Evolutionary conservation across 2,888 invertebrate genomes (phyloP).

Genomic region (Microctonus hyperodae): DNA sequence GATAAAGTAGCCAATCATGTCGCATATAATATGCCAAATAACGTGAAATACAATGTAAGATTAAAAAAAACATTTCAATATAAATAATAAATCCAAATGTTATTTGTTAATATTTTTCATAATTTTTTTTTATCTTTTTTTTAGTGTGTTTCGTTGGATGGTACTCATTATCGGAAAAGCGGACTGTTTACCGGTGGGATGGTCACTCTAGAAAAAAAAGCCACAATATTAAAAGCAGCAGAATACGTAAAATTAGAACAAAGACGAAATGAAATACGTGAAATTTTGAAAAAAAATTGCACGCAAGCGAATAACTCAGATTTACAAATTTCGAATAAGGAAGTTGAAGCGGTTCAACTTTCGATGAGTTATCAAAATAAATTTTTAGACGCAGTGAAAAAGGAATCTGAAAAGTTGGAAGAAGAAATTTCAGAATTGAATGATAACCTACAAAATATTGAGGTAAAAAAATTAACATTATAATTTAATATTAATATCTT

Average conservation of each 20-base stretch:
- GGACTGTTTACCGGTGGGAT: slow-evolving; percentile 91
- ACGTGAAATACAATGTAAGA: slow-evolving; percentile 76
- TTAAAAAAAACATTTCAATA: background rate
- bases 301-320: background rate
- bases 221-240: slow-evolving; percentile 85
- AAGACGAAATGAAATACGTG: slow-evolving; percentile 16
- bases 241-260: background rate
- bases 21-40: slow-evolving; percentile 84
- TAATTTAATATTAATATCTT: background rate
- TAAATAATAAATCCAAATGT: background rate
- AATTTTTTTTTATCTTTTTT: slow-evolving; percentile 35
- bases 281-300: background rate
- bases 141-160: slow-evolving; percentile 92
- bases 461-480: background rate
- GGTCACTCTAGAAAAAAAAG: slow-evolving; percentile 81
- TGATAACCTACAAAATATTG: slow-evolving; percentile 32
- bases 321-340: background rate
- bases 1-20: slow-evolving; percentile 94
- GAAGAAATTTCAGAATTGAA: slow-evolving; percentile 67
- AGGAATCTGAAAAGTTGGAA: background rate
- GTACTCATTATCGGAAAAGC: slow-evolving; percentile 95
- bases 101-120: background rate
- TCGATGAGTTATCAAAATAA: slow-evolving; percentile 65
- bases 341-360: slow-evolving; percentile 42
- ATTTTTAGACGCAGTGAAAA: background rate